Conservation (phyloP, 2,113 vertebrate species). For the Pygoscelis adeliae region DNA sequence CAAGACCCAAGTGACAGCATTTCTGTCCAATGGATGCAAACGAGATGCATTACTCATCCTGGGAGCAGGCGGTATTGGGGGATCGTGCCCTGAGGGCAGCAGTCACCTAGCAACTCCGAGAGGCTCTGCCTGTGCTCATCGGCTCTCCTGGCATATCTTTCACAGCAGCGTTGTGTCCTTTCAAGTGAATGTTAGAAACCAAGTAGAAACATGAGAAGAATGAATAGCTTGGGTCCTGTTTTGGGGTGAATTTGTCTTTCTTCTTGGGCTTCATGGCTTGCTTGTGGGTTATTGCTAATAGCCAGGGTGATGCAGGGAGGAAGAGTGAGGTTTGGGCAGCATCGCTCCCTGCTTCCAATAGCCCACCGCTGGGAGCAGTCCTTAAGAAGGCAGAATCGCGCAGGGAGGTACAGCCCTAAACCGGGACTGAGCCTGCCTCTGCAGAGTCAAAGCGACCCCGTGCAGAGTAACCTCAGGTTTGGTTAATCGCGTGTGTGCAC, state of each 20-base stretch:
- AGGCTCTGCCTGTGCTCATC: neutral
- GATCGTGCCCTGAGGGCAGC: neutral
- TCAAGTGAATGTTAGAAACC: neutral
- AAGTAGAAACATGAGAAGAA: rapidly evolving
- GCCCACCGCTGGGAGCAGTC: neutral
- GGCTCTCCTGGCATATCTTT: neutral
- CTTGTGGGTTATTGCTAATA: neutral
- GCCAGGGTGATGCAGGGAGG: neutral
- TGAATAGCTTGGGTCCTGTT: neutral
- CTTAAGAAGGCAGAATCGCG: neutral
- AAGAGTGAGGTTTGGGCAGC: neutral
- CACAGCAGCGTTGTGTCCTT: neutral
- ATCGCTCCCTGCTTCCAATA: rapidly evolving
- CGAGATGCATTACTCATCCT: neutral
- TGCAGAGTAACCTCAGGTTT: neutral
- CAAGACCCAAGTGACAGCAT: neutral
- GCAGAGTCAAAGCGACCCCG: neutral
- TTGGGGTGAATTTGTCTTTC: neutral
- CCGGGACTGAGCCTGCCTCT: neutral
- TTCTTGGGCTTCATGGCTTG: neutral
- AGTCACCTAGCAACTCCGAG: neutral
- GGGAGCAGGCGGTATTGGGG: neutral
- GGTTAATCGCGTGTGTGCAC: rapidly evolving
- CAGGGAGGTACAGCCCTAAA: neutral
- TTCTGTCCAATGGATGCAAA: neutral